Evolutionary conservation across 1,140 invertebrate genomes (phyloP), one percentile per base, ranked within the genome.

Genomic region (Mactra quadrangularis): DNA sequence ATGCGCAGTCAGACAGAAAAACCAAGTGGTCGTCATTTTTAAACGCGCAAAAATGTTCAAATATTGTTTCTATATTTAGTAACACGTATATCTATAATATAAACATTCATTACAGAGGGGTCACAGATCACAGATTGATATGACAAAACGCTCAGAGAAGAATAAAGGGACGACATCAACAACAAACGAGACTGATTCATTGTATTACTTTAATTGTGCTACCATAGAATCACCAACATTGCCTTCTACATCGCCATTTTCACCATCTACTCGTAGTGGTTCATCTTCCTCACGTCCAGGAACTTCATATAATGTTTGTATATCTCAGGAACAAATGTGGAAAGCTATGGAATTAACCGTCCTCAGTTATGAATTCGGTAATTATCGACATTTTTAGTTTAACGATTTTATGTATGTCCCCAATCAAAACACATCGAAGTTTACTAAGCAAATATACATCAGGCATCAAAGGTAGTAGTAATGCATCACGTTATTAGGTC

Each of bases 351-450:
- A 87, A 53, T 50, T 83, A 15, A 57, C 83, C 9, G 72, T 87
- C 9, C 53, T 87, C 0, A 81, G 83, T 35, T 55, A 50, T 9
- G 84, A 87, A 62, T 87, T 85, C 47, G 86, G 86, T 87, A 82
- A 13, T 27, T 7, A n/a, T 29, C n/a, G n/a, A n/a, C n/a, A n/a
- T n/a, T n/a, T n/a, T n/a, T n/a, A n/a, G n/a, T n/a, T n/a, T n/a
- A n/a, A n/a, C n/a, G n/a, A n/a, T n/a, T n/a, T n/a, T n/a, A n/a
- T n/a, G n/a, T n/a, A n/a, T n/a, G n/a, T n/a, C n/a, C n/a, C n/a
- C n/a, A n/a, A n/a, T n/a, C n/a, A n/a, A n/a, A n/a, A n/a, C n/a
- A n/a, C n/a, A n/a, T n/a, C n/a, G n/a, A n/a, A n/a, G n/a, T n/a
- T n/a, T n/a, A n/a, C n/a, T n/a, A n/a, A n/a, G n/a, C n/a, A n/a